Base-by-base conservation (phyloP, 2,113 vertebrate species). In the Callopanchax toddi region DNA sequence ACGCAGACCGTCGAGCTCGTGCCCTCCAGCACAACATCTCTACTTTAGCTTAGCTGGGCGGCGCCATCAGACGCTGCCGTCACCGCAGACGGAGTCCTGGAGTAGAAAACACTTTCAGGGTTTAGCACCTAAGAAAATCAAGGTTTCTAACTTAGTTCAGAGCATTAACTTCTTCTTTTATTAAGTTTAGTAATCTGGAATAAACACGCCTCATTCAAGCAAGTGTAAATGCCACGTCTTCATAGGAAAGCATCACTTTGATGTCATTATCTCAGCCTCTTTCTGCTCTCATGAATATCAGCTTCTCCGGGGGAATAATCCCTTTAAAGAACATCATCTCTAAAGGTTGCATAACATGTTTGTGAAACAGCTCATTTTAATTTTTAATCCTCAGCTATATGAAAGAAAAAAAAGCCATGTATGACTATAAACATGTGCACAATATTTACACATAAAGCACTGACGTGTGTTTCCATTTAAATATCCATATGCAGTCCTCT, bases 231-330 rank as follows among this genome's bases (percentile, higher is more conserved):
- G 37, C 20, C 42, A 53, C 37, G 29, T 53, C 52, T 70, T 67
- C 13, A 49, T 21, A 55, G 54, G 43, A 13, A n/a, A 58, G 65
- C 65, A 54, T 46, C 59, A 45, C 61, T 74, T 60, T 76, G 62
- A 72, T 72, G 63, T 48, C 67, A 69, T 69, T 32, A 62, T 68
- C 58, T 67, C 45, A 12, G 60, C 51, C 32, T 74, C 12, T 71
- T 45, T 56, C 46, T 60, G 46, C 16, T 11, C 43, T 65, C 46
- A 32, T 60, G 36, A 57, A 60, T 4, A 16, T 37, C 60, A 71
- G 44, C 45, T 26, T 52, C 20, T 61, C 25, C 11, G 51, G 29
- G 29, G 15, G n/a, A 7, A 44, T 23, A 34, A 64, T n/a, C 45
- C 40, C 20, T 22, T 59, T 51, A 34, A 37, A 58, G 37, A 5